These are phyloP conservation scores for Drosophila tanythrix DNA, from an alignment of 2,888 invertebrate genomes.

Conservation along the genomic window DNA sequence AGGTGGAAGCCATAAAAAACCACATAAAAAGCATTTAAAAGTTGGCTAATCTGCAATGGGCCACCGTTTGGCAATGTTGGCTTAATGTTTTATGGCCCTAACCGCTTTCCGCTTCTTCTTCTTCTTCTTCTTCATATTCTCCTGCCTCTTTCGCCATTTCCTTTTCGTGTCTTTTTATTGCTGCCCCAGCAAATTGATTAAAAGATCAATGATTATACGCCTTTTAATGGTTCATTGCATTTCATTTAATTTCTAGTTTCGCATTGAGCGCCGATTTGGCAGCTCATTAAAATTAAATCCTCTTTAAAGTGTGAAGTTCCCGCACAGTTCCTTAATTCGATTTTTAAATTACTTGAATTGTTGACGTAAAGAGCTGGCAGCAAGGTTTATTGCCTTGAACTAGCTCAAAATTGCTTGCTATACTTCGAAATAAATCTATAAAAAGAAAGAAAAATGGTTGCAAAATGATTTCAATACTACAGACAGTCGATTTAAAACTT, in stretches of 20 bases:
- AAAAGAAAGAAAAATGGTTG: neutral
- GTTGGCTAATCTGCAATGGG: conserved; percentile 66
- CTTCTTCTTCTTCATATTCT: neutral
- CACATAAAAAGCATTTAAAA: conserved; percentile 78
- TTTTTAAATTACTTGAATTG: neutral
- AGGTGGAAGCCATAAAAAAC: conserved; percentile 63
- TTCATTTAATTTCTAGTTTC: conserved; percentile 69
- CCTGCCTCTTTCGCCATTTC: neutral
- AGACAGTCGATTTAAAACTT: neutral
- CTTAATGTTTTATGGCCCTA: conserved; percentile 62
- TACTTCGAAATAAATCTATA: too few relatives aligned
- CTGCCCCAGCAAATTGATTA: conserved; percentile 71
- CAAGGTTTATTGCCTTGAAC: neutral
- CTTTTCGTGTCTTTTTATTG: conserved; percentile 50
- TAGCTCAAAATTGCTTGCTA: neutral
- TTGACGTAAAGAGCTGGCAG: neutral
- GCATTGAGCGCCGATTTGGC: conserved; percentile 37
- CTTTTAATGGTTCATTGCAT: conserved; percentile 75
- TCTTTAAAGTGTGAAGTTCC: conserved; percentile 4
- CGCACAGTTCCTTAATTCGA: neutral
- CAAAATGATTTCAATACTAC: neutral
- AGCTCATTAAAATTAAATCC: conserved; percentile 44
- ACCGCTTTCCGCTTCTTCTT: conserved; percentile 22
- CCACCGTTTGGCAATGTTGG: conserved; percentile 57
- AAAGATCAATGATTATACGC: conserved; percentile 76